A percentile compares a stretch with the other conserved stretches of the same genome.
These are phyloP conservation scores for Orthonevra nobilis DNA, from an alignment of 2,888 invertebrate genomes.

Conservation along the genomic window DNA sequence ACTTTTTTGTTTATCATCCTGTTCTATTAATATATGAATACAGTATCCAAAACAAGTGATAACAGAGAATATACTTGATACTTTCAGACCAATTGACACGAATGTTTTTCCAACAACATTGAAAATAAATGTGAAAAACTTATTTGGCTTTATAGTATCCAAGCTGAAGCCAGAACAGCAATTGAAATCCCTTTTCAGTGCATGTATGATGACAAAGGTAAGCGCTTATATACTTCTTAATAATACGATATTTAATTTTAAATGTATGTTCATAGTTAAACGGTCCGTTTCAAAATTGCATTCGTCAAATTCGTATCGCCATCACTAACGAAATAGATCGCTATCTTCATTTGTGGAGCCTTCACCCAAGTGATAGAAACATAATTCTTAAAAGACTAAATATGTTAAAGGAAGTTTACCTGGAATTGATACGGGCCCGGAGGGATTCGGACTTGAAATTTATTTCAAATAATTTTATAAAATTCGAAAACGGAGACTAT, in stretches of 20 bases:
- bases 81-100: conserved; percentile 45
- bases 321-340: conserved; percentile 44
- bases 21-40: too few relatives aligned
- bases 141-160: conserved; percentile 50
- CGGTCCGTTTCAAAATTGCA: conserved; percentile 46
- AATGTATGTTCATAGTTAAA: conserved; percentile 11
- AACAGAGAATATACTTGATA: not conserved
- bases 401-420: conserved; percentile 26
- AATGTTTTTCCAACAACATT: conserved; percentile 28
- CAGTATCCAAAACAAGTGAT: too few relatives aligned
- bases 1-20: too few relatives aligned
- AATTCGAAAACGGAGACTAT: conserved; percentile 25
- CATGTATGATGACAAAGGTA: conserved; percentile 51
- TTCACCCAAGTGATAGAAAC: not conserved
- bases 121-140: conserved; percentile 44
- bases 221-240: not conserved
- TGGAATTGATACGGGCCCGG: conserved; percentile 32
- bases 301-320: conserved; percentile 24
- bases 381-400: conserved; percentile 16
- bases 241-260: not conserved
- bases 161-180: conserved; percentile 44
- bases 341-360: conserved; percentile 22
- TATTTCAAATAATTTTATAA: conserved; percentile 45
- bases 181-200: conserved; percentile 42
- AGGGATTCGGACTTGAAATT: conserved; percentile 26